Conservation (phyloP, 1,140 invertebrate genomes). For the Dolichoris vasculosae region DNA sequence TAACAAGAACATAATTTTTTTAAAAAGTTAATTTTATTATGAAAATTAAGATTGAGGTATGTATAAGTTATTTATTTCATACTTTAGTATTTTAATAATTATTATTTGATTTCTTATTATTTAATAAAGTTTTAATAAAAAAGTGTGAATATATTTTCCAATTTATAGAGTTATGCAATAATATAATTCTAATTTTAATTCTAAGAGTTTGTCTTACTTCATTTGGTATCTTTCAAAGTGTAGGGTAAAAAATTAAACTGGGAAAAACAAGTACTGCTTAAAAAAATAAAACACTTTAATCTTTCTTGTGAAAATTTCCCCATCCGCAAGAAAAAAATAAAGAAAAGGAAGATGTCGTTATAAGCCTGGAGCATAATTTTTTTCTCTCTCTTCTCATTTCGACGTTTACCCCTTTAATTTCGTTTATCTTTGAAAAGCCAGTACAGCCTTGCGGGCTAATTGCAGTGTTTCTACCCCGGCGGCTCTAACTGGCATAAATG, state of each 20-base stretch:
- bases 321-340: neutral
- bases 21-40: too few relatives aligned
- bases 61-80: too few relatives aligned
- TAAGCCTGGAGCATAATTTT: neutral
- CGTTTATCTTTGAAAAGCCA: constrained; percentile 22
- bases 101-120: too few relatives aligned
- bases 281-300: neutral
- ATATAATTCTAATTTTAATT: neutral
- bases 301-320: neutral
- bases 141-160: too few relatives aligned
- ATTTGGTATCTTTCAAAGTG: neutral
- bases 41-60: too few relatives aligned
- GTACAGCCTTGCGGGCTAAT: constrained; percentile 60
- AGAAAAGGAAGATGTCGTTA: neutral
- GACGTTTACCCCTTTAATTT: constrained; percentile 15
- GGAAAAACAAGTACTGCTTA: neutral
- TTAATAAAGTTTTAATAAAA: too few relatives aligned
- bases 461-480: constrained; percentile 59
- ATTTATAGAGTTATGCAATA: too few relatives aligned
- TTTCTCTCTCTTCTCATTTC: neutral
- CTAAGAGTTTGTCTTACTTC: neutral
- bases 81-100: too few relatives aligned
- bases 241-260: neutral
- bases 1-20: too few relatives aligned
- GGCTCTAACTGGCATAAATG: constrained; percentile 36